Conservation (phyloP, 2,797 vertebrate genomes). For the Anabas testudineus region DNA sequence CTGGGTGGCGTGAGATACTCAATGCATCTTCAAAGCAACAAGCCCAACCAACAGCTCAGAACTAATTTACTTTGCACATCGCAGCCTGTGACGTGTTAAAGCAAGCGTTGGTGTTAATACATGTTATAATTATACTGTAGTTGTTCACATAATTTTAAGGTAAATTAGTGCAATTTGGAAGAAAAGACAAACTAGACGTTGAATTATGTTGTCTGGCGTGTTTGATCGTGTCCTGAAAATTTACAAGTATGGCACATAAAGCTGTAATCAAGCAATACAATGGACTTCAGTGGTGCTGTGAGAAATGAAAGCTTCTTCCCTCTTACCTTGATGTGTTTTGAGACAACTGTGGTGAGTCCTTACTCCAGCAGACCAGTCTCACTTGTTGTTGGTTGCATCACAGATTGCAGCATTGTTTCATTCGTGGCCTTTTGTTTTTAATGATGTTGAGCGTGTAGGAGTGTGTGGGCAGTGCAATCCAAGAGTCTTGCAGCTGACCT, state of each 20-base stretch:
- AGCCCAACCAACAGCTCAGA: conserved; percentile 10
- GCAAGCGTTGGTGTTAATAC: not conserved
- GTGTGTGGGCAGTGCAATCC: conserved; percentile 73
- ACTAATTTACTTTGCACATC: not conserved
- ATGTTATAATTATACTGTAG: not conserved
- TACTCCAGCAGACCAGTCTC: conserved; percentile 21
- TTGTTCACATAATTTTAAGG: not conserved
- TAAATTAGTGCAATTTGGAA: not conserved
- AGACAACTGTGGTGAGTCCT: conserved; percentile 11
- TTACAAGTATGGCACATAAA: not conserved
- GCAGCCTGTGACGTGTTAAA: no score
- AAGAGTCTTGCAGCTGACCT: conserved; percentile 70
- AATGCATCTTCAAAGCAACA: conserved; percentile 16
- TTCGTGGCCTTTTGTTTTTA: conserved; percentile 73
- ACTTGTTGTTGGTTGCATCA: conserved; percentile 53
- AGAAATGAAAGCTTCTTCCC: conserved; percentile 2
- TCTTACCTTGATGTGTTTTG: not conserved
- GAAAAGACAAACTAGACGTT: not conserved
- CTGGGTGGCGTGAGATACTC: conserved; percentile 46
- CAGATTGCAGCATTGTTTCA: conserved; percentile 64
- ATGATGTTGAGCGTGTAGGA: conserved; percentile 73
- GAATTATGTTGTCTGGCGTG: not conserved
- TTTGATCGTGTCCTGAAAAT: conserved; percentile 14
- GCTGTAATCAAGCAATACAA: not conserved
- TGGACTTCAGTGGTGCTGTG: not conserved